phyloP scores from a whole-genome alignment of 1,140 invertebrate species.

The Leptinotarsa undecemlineata region DNA sequence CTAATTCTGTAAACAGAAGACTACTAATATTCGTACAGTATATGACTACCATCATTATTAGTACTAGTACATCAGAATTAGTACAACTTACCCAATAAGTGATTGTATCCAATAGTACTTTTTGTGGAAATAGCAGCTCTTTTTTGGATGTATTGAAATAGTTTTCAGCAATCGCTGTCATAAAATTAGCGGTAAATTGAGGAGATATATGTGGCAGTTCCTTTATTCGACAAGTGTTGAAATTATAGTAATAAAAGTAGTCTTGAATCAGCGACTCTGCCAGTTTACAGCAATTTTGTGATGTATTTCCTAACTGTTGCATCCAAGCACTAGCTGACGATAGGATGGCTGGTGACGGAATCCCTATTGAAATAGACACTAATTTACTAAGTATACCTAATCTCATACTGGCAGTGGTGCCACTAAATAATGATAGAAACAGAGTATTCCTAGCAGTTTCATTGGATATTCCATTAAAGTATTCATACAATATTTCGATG shows the following conservation, averaged over 20 bases:
- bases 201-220: constrained; percentile 71
- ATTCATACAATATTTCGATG: constrained; percentile 75
- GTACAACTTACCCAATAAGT: constrained; percentile 64
- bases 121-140: constrained; percentile 60
- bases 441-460: constrained; percentile 79
- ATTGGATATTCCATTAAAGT: constrained; percentile 68
- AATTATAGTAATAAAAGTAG: constrained; percentile 74
- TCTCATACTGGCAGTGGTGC: constrained; percentile 67
- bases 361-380: constrained; percentile 76
- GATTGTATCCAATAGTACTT: constrained; percentile 65
- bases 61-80: no score
- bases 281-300: constrained; percentile 68
- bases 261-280: constrained; percentile 77
- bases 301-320: constrained; percentile 81
- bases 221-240: constrained; percentile 66
- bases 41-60: no score
- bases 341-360: constrained; percentile 71
- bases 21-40: no score
- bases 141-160: constrained; percentile 61
- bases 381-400: constrained; percentile 75
- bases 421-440: constrained; percentile 76
- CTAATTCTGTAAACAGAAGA: no score
- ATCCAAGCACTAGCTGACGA: constrained; percentile 81
- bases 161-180: constrained; percentile 79
- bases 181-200: constrained; percentile 78